Evolutionary conservation across 2,797 vertebrate genomes (phyloP).

Genomic region (Sebastes variabilis): DNA sequence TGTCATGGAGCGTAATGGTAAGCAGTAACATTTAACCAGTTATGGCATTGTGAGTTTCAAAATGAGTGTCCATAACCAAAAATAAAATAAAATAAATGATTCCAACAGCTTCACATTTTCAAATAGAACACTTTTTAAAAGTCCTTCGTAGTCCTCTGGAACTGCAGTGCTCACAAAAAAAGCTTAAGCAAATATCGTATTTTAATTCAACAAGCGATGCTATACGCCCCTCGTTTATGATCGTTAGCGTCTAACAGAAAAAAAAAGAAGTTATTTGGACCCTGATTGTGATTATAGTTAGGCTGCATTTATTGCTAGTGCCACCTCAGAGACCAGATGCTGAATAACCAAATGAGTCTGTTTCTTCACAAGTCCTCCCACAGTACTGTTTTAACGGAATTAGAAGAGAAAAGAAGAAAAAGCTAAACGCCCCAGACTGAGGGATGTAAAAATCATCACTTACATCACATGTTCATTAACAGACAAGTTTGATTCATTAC

Average conservation of each 20-base stretch:
- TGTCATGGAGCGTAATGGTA: conserved; percentile 81
- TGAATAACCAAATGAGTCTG: conserved; percentile 38
- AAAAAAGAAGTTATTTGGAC: conserved; percentile 63
- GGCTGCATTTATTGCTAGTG: conserved; percentile 79
- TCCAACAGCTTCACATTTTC: conserved; percentile 76
- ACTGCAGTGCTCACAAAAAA: conserved; percentile 53
- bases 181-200: conserved; percentile 30
- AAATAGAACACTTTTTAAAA: conserved; percentile 66
- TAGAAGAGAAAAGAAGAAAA: conserved; percentile 43
- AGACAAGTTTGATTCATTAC: conserved; percentile 67
- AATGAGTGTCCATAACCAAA: conserved; percentile 55
- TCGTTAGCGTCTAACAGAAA: conserved; percentile 30
- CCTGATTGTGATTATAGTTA: conserved; percentile 64
- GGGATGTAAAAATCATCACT: conserved; percentile 52
- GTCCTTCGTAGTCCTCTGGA: conserved; percentile 64
- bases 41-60: conserved; percentile 64
- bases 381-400: conserved; percentile 29
- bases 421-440: conserved; percentile 1
- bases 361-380: conserved; percentile 30
- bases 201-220: conserved; percentile 52
- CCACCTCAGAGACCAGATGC: conserved; percentile 64
- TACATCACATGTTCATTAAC: conserved; percentile 59
- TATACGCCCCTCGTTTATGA: conserved; percentile 35
- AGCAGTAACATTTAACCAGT: conserved; percentile 74
- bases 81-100: conserved; percentile 21